phyloP scores from a whole-genome alignment of 1,140 invertebrate species.

The Portunus trituberculatus region DNA sequence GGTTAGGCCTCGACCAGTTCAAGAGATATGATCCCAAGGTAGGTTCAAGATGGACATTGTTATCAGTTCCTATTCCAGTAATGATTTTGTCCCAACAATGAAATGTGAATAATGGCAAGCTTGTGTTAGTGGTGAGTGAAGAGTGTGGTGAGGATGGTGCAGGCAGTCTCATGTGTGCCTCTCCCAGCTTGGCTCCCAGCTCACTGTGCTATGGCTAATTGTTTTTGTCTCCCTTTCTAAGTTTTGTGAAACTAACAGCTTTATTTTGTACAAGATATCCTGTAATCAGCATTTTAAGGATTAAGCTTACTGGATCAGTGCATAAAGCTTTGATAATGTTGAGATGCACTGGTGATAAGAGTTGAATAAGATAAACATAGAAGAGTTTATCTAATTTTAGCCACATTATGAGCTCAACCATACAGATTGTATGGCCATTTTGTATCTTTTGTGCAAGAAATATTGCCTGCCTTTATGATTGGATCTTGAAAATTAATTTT shows the following conservation, averaged over 20 bases:
- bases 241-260: not conserved
- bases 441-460: not conserved
- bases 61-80: not conserved
- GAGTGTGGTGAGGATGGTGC: not conserved
- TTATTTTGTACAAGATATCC: not conserved
- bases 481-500: too few species aligned
- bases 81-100: not conserved
- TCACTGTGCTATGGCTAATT: not conserved
- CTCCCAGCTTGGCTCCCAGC: not conserved
- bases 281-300: not conserved
- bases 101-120: slow-evolving; percentile 4
- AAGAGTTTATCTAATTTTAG: too few species aligned
- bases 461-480: slow-evolving; percentile 1
- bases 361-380: too few species aligned
- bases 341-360: not conserved
- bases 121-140: slow-evolving; percentile 14
- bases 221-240: not conserved
- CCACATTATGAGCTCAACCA: too few species aligned
- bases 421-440: too few species aligned
- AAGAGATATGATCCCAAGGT: slow-evolving; percentile 97
- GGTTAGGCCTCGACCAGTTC: slow-evolving; percentile 97
- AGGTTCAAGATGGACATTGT: slow-evolving; percentile 79
- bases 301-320: not conserved
- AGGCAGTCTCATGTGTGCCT: not conserved
- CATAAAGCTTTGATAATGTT: not conserved